Evolutionary conservation across 2,888 invertebrate species (phyloP).

Genomic region (Empis stercorea): DNA sequence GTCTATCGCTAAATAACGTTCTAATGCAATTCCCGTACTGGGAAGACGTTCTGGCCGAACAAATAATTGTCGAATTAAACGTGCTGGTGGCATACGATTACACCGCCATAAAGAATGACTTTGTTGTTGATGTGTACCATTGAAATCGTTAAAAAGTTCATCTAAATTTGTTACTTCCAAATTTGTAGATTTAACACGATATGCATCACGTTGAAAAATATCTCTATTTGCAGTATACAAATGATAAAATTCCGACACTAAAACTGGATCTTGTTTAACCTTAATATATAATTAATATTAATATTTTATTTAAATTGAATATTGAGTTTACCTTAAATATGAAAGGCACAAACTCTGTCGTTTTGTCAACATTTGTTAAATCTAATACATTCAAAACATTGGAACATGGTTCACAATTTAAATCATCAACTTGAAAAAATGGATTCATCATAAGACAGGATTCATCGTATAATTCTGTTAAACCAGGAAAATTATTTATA

Average conservation of each 20-base stretch:
- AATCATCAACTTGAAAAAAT: conserved; percentile 64
- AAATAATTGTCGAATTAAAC: conserved; percentile 57
- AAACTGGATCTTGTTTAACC: conserved; percentile 45
- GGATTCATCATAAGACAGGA: conserved; percentile 74
- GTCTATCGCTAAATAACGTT: conserved; percentile 64
- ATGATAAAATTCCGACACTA: conserved; percentile 40
- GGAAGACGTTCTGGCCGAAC: conserved; percentile 56
- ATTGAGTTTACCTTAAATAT: conserved; percentile 39
- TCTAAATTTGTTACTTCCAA: conserved; percentile 30
- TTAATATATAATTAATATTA: conserved; percentile 24
- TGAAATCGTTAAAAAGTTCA: conserved; percentile 32
- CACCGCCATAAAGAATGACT: conserved; percentile 46
- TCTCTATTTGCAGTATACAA: conserved; percentile 46
- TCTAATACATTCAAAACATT: conserved; percentile 54
- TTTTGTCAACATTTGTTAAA: conserved; percentile 26
- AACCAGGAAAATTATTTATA: conserved; percentile 58
- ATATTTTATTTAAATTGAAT: background rate
- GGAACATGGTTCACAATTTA: conserved; percentile 77
- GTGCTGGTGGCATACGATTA: conserved; percentile 60
- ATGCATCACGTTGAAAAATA: conserved; percentile 49
- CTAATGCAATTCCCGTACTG: conserved; percentile 61
- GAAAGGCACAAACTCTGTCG: conserved; percentile 36
- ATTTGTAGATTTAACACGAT: conserved; percentile 38
- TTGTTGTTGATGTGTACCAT: conserved; percentile 21
- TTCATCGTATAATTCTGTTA: conserved; percentile 68